Evolutionary conservation across 2,888 invertebrate genomes (phyloP).

Genomic region (Augochlorella aurata): DNA sequence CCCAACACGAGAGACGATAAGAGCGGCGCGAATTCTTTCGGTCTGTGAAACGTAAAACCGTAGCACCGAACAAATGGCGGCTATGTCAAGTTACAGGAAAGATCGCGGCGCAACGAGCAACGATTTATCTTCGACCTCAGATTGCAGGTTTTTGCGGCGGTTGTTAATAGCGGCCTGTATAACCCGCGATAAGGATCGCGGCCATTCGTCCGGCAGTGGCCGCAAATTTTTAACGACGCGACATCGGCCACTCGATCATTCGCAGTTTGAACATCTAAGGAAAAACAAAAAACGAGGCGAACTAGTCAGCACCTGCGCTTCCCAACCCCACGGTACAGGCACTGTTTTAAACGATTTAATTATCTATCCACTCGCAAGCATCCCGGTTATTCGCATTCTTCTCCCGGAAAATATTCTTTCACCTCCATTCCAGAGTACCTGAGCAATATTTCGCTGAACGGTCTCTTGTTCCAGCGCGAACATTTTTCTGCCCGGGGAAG

Average conservation of each 20-base stretch:
- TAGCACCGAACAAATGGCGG: slow-evolving; percentile 60
- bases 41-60: slow-evolving; percentile 58
- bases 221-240: slow-evolving; percentile 71
- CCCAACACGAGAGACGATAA: slow-evolving; percentile 38
- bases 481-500: slow-evolving; percentile 29
- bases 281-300: neutral
- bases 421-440: neutral
- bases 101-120: slow-evolving; percentile 61
- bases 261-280: neutral
- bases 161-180: slow-evolving; percentile 76
- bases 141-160: slow-evolving; percentile 76
- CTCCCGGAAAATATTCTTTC: slow-evolving; percentile 18
- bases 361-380: slow-evolving; percentile 14
- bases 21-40: slow-evolving; percentile 48
- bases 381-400: slow-evolving; percentile 8
- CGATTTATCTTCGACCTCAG: slow-evolving; percentile 77
- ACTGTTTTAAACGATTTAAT: slow-evolving; percentile 41
- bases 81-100: slow-evolving; percentile 61
- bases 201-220: slow-evolving; percentile 69
- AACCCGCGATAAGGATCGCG: slow-evolving; percentile 72
- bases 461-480: slow-evolving; percentile 22
- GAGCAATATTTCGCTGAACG: slow-evolving; percentile 6
- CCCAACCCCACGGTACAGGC: neutral
- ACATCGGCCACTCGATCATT: slow-evolving; percentile 28
- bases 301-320: neutral